Conservation (phyloP, 2,888 invertebrate genomes). For the Drosophila tripunctata region DNA sequence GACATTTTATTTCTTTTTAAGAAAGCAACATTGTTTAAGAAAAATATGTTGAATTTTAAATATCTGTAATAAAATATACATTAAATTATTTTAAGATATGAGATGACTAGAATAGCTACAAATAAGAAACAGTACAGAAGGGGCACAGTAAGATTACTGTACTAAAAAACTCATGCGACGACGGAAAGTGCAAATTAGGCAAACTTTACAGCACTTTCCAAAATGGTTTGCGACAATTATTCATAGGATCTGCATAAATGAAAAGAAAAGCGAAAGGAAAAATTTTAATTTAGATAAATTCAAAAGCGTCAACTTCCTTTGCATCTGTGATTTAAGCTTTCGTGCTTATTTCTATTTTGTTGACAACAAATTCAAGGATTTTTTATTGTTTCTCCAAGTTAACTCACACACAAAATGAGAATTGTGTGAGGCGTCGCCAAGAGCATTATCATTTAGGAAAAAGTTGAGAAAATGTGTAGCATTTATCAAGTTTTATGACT, state of each 20-base stretch:
- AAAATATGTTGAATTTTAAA: no score
- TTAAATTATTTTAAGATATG: no score
- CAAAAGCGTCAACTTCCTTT: constrained; percentile 8
- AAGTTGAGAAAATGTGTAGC: constrained; percentile 53
- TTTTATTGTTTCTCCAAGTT: constrained; percentile 42
- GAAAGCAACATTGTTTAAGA: no score
- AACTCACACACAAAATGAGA: not conserved
- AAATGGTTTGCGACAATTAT: not conserved
- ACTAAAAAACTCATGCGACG: no score
- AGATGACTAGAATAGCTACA: no score
- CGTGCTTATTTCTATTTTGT: not conserved
- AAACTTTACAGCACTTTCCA: not conserved
- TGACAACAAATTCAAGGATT: constrained; percentile 36
- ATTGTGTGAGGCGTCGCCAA: constrained; percentile 25
- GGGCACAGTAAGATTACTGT: no score
- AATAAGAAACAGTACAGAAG: no score
- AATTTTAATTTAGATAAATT: not conserved
- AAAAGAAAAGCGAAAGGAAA: not conserved
- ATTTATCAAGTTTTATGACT: constrained; percentile 75
- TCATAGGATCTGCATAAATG: not conserved
- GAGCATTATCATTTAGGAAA: constrained; percentile 48
- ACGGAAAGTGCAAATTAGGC: not conserved
- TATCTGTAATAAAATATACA: no score
- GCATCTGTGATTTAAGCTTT: constrained; percentile 2
- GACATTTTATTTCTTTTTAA: no score